phyloP scores from a whole-genome alignment of 2,888 invertebrate species.

The Drosophila pseudotakahashii region DNA sequence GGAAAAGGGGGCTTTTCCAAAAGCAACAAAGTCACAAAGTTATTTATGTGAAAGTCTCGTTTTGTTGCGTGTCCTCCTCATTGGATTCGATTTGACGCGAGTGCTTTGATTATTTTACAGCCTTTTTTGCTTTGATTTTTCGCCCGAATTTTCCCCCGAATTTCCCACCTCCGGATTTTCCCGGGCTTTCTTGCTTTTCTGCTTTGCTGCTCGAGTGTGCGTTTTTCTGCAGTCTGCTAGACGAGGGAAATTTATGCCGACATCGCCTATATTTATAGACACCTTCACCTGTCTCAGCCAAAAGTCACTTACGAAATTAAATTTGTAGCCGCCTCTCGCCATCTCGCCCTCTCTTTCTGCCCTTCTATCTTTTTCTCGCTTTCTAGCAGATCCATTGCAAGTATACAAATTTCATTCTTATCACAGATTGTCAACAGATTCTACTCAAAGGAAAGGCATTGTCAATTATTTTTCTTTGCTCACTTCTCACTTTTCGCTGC shows the following conservation, averaged over 20 bases:
- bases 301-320: slow-evolving; percentile 76
- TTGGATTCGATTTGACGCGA: slow-evolving; percentile 40
- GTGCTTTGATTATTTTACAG: slow-evolving; percentile 58
- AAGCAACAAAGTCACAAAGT: slow-evolving; percentile 1
- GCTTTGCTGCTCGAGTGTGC: not conserved
- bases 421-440: slow-evolving; percentile 28
- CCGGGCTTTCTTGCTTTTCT: slow-evolving; percentile 19
- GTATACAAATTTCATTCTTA: slow-evolving; percentile 19
- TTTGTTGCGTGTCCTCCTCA: slow-evolving; percentile 14
- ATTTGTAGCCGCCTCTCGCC: slow-evolving; percentile 55
- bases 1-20: not conserved
- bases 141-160: not conserved
- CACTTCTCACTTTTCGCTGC: slow-evolving; percentile 8
- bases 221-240: slow-evolving; percentile 33
- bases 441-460: slow-evolving; percentile 7
- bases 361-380: slow-evolving; percentile 26
- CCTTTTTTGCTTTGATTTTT: slow-evolving; percentile 32
- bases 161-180: slow-evolving; percentile 1
- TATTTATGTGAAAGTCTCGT: slow-evolving; percentile 12
- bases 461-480: slow-evolving; percentile 20
- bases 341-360: slow-evolving; percentile 29
- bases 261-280: slow-evolving; percentile 71
- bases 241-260: slow-evolving; percentile 61
- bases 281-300: slow-evolving; percentile 69
- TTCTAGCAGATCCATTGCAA: slow-evolving; percentile 16